Percentiles rank a stretch among this genome's conserved stretches.
These are phyloP conservation scores for Coregonus suidteri DNA, from an alignment of 2,797 vertebrate species.

Conservation along the genomic window DNA sequence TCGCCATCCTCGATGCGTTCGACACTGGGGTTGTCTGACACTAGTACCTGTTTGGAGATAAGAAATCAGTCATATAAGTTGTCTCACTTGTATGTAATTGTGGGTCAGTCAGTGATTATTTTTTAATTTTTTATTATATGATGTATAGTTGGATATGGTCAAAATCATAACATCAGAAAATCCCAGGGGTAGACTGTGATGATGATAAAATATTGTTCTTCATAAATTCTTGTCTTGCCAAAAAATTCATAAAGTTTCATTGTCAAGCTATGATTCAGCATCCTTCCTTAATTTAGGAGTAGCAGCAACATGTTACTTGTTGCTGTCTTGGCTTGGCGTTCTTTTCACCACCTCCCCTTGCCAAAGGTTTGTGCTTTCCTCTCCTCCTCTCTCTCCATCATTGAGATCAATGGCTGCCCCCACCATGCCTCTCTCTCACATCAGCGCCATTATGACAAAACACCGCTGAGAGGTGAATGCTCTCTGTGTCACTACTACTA, in stretches of 20 bases:
- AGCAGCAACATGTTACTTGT: background rate
- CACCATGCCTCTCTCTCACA: background rate
- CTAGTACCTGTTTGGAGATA: slow-evolving; percentile 36
- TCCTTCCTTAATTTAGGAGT: background rate
- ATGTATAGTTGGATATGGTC: too few relatives aligned
- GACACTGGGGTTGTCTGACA: slow-evolving; percentile 29
- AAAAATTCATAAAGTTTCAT: background rate
- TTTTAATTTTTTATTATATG: too few relatives aligned
- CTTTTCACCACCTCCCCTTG: background rate
- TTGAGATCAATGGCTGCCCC: background rate
- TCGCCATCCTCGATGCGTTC: slow-evolving; percentile 29
- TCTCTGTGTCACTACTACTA: slow-evolving; percentile 25
- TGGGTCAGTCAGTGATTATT: background rate
- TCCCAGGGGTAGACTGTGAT: too few relatives aligned
- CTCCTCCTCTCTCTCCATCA: background rate
- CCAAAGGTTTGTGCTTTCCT: background rate
- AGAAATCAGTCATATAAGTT: background rate
- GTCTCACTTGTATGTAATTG: background rate
- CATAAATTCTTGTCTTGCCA: background rate
- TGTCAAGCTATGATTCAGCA: background rate
- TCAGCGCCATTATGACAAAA: slow-evolving; percentile 4
- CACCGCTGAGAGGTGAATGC: slow-evolving; percentile 2
- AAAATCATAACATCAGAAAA: too few relatives aligned
- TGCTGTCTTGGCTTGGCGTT: background rate
- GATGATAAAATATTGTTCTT: too few relatives aligned